phyloP scores from a whole-genome alignment of 2,888 invertebrate species.

The Xestia sexstrigata region DNA sequence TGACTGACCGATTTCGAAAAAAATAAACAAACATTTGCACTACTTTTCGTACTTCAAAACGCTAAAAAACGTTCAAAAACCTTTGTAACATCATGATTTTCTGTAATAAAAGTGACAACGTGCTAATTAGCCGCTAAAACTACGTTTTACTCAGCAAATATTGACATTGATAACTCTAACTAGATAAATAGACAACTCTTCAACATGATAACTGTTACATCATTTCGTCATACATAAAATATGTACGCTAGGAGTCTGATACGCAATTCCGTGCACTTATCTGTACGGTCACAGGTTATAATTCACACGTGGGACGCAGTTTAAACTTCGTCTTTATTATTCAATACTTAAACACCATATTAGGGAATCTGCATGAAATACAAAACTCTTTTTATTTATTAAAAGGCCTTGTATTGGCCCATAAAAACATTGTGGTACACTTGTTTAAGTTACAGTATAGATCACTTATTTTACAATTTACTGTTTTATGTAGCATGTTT shows the following conservation, averaged over 20 bases:
- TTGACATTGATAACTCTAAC: constrained; percentile 7
- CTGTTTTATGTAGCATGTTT: too few species aligned
- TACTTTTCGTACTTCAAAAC: too few species aligned
- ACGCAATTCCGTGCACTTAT: constrained; percentile 10
- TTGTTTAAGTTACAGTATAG: too few species aligned
- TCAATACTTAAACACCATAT: too few species aligned
- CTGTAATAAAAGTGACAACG: not conserved
- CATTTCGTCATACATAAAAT: not conserved
- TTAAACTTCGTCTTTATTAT: not conserved
- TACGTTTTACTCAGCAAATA: not conserved
- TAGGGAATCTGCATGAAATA: too few species aligned
- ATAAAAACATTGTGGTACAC: too few species aligned
- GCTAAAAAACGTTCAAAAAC: too few species aligned
- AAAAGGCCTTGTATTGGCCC: too few species aligned
- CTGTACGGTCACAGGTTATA: not conserved
- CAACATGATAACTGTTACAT: constrained; percentile 9
- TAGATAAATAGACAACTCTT: not conserved
- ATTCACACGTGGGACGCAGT: constrained; percentile 26
- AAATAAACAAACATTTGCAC: too few species aligned
- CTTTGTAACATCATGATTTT: not conserved
- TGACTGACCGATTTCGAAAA: not conserved
- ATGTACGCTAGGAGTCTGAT: not conserved
- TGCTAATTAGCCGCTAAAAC: not conserved
- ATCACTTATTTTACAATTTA: too few species aligned
- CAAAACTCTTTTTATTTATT: too few species aligned